Conservation (phyloP, 2,797 vertebrate species). For the Sebastes umbrosus region DNA sequence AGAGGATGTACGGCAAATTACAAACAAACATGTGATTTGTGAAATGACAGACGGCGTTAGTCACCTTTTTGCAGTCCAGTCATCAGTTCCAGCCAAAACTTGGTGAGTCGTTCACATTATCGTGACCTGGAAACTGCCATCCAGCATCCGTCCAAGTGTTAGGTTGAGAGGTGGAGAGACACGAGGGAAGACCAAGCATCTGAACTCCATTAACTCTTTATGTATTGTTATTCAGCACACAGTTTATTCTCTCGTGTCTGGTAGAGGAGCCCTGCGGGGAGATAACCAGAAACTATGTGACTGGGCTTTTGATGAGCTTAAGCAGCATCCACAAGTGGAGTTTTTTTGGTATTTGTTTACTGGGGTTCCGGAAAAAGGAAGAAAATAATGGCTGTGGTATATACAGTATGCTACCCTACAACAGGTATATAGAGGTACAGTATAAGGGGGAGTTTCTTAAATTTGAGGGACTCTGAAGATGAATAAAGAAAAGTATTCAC, state of each 20-base stretch:
- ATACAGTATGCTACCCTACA: background rate
- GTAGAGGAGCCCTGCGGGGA: constrained; percentile 41
- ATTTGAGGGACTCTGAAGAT: background rate
- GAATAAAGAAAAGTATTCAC: background rate
- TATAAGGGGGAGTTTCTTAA: background rate
- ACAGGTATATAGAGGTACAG: background rate
- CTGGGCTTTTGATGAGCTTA: constrained; percentile 47
- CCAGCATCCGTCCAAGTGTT: background rate
- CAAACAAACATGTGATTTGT: background rate
- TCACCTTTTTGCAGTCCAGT: constrained; percentile 8
- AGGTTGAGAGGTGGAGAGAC: constrained; percentile 28
- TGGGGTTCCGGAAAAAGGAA: background rate
- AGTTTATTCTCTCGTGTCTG: constrained; percentile 47
- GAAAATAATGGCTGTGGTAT: background rate
- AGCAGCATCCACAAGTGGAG: constrained; percentile 19
- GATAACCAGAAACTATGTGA: constrained; percentile 61
- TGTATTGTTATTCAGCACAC: constrained; percentile 57
- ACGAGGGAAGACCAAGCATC: constrained; percentile 16
- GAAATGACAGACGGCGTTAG: constrained; percentile 1
- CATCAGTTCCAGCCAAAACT: background rate
- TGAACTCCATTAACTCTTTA: constrained; percentile 52
- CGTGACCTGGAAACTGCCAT: background rate
- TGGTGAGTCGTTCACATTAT: background rate
- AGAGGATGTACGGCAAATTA: background rate
- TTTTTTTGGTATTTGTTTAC: constrained; percentile 20